phyloP scores from a whole-genome alignment of 2,888 invertebrate genomes.

The Campoplex nolae region DNA sequence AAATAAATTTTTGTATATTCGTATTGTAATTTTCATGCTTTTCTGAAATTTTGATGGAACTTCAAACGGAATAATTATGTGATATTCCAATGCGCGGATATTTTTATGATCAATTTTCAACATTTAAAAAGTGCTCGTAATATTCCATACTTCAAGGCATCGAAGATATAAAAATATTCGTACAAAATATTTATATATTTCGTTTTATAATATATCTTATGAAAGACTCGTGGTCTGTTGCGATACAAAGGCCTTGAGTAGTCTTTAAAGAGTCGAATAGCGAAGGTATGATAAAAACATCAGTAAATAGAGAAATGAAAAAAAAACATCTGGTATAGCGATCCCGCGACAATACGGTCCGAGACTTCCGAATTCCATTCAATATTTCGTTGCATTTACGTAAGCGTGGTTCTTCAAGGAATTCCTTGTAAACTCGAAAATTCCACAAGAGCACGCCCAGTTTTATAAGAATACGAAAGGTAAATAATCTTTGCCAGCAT shows the following conservation, averaged over 20 bases:
- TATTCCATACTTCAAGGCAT: background rate
- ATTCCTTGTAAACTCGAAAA: background rate
- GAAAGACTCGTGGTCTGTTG: background rate
- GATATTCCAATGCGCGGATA: background rate
- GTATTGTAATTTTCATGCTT: background rate
- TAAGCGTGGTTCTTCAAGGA: background rate
- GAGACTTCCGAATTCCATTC: constrained; percentile 5
- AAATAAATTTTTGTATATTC: background rate
- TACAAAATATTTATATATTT: background rate
- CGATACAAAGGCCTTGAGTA: background rate
- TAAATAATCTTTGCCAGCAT: background rate
- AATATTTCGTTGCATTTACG: constrained; percentile 1
- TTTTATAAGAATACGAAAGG: background rate
- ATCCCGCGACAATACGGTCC: constrained; percentile 7
- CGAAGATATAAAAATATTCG: background rate
- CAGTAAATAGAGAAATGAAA: constrained; percentile 19
- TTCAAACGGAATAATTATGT: background rate
- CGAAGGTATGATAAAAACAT: constrained; percentile 17
- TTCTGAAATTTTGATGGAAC: background rate
- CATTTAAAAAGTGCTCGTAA: background rate
- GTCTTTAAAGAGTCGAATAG: constrained; percentile 7
- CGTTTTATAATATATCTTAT: background rate
- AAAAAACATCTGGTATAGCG: constrained; percentile 4
- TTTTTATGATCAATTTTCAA: background rate
- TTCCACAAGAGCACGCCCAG: background rate